These are phyloP conservation scores for Ophioninae sp. DNA, from an alignment of 2,888 invertebrate genomes.

Conservation along the genomic window DNA sequence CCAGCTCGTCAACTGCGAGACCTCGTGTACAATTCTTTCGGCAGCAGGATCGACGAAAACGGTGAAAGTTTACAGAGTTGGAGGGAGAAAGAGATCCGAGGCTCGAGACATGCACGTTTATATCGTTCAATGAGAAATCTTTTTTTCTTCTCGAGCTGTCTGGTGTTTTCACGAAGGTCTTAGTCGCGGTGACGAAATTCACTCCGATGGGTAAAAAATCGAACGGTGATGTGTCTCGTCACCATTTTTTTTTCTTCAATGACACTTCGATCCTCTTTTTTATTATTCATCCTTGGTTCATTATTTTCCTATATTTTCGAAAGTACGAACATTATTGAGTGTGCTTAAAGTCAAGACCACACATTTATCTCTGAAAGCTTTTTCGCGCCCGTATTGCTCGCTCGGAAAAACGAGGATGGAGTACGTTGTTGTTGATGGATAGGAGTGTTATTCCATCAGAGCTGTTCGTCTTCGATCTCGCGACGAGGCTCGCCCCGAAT, in stretches of 20 bases:
- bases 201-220: not conserved
- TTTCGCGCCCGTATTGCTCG: not conserved
- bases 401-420: not conserved
- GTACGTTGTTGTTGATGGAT: not conserved
- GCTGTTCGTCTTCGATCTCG: not conserved
- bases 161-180: not conserved
- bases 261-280: not conserved
- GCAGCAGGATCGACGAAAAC: slow-evolving; percentile 20
- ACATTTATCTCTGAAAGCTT: not conserved
- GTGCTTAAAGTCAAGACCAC: not conserved
- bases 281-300: not conserved
- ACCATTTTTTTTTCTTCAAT: not conserved
- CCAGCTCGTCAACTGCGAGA: slow-evolving; percentile 20
- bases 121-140: not conserved
- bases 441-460: not conserved
- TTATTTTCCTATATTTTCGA: not conserved
- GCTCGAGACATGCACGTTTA: not conserved
- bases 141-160: not conserved
- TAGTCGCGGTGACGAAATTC: not conserved
- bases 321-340: not conserved
- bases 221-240: not conserved
- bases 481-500: not conserved
- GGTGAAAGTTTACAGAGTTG: slow-evolving; percentile 15
- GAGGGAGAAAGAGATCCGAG: not conserved
- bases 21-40: not conserved